These are phyloP conservation scores for Empis livida DNA, from an alignment of 2,888 invertebrate genomes.

Conservation along the genomic window DNA sequence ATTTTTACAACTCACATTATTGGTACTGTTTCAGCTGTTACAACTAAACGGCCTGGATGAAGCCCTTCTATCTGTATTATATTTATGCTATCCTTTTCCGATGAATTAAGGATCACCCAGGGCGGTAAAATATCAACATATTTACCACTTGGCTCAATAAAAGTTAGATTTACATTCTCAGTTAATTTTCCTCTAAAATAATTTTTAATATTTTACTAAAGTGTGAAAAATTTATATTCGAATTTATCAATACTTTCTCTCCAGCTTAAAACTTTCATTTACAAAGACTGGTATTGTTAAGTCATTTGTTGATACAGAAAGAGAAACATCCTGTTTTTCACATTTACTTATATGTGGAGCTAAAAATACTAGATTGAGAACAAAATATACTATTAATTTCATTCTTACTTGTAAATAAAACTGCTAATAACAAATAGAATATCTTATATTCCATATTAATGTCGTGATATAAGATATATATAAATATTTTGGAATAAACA, in stretches of 20 bases:
- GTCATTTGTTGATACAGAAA: constrained; percentile 35
- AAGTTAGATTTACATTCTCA: too few species aligned
- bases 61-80: constrained; percentile 43
- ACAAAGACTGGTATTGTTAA: constrained; percentile 44
- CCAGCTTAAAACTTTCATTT: constrained; percentile 41
- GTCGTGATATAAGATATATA: too few species aligned
- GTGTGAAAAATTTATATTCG: not conserved
- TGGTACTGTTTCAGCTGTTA: constrained; percentile 47
- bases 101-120: constrained; percentile 15
- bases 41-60: constrained; percentile 52
- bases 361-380: too few species aligned
- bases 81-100: constrained; percentile 22
- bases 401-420: too few species aligned
- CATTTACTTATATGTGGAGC: not conserved
- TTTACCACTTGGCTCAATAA: not conserved
- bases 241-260: constrained; percentile 43
- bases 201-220: not conserved
- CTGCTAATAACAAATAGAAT: too few species aligned
- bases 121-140: not conserved
- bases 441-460: too few species aligned
- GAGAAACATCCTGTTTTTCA: not conserved
- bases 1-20: constrained; percentile 6
- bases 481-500: too few species aligned
- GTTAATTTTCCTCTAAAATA: not conserved
- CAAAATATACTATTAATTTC: too few species aligned